A percentile compares a stretch with the other conserved stretches of the same genome.
These are phyloP conservation scores for Columba janthina DNA, from an alignment of 2,113 vertebrate species.

Conservation along the genomic window DNA sequence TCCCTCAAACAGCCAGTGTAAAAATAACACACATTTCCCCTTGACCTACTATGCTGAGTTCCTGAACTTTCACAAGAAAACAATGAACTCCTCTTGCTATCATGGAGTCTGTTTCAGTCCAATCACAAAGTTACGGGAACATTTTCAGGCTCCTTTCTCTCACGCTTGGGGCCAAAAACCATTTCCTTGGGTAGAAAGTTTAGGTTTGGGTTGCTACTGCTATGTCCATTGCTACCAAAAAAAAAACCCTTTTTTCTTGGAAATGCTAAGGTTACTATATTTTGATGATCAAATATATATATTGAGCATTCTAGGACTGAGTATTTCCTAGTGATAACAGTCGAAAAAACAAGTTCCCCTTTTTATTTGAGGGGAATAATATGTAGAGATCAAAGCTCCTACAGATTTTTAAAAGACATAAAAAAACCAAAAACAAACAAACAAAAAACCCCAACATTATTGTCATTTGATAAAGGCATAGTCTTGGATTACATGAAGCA, in stretches of 20 bases:
- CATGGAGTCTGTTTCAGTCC: background rate
- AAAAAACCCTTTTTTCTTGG: background rate
- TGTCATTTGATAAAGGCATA: background rate
- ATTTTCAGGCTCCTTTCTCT: background rate
- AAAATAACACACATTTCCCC: background rate
- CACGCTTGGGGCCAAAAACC: background rate
- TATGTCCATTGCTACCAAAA: background rate
- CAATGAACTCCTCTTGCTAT: background rate
- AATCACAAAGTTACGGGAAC: background rate
- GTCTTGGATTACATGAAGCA: background rate
- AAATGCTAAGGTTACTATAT: background rate
- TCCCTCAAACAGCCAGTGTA: background rate
- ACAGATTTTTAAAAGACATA: background rate
- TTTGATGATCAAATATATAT: background rate
- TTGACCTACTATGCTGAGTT: background rate
- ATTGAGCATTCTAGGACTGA: background rate
- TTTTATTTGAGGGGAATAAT: background rate
- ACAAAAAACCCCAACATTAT: background rate
- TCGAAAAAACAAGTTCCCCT: background rate
- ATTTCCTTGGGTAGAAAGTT: background rate
- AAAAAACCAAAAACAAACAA: too few relatives aligned
- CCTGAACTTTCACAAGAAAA: background rate
- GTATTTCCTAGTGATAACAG: background rate
- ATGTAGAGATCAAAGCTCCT: background rate
- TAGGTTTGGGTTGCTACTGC: background rate